Conservation (phyloP, 2,888 invertebrate species). For the Sesamia inferens region DNA sequence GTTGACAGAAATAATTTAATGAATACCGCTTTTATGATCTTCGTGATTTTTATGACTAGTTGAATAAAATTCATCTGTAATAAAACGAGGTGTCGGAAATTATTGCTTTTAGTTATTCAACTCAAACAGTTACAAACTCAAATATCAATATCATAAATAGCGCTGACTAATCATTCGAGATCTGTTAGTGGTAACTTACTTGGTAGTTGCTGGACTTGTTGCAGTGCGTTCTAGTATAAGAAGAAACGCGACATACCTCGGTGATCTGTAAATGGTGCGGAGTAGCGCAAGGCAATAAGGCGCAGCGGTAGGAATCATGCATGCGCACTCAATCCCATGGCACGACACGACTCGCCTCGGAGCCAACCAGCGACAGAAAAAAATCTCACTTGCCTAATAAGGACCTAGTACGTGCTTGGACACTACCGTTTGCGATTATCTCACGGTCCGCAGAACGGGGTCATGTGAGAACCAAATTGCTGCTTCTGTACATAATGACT, state of each 20-base stretch:
- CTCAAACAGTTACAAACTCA: no score
- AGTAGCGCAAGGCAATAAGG: slow-evolving; percentile 64
- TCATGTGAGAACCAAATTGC: slow-evolving; percentile 85
- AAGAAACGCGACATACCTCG: slow-evolving; percentile 62
- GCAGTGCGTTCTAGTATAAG: slow-evolving; percentile 44
- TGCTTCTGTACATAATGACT: slow-evolving; percentile 78
- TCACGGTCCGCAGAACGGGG: slow-evolving; percentile 85
- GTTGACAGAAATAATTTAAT: slow-evolving; percentile 69
- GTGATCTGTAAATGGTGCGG: slow-evolving; percentile 70
- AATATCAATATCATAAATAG: slow-evolving; percentile 53
- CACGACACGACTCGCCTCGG: slow-evolving; percentile 65
- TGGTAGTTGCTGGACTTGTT: slow-evolving; percentile 25
- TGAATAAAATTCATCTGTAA: slow-evolving; percentile 50
- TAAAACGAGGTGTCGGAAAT: slow-evolving; percentile 52
- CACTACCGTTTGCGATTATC: slow-evolving; percentile 87
- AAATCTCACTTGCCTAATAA: slow-evolving; percentile 84
- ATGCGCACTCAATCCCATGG: slow-evolving; percentile 78
- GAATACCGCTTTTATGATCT: slow-evolving; percentile 63
- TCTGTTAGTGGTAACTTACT: slow-evolving; percentile 8
- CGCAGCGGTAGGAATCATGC: slow-evolving; percentile 72
- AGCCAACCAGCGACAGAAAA: slow-evolving; percentile 74
- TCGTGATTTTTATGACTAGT: slow-evolving; percentile 60
- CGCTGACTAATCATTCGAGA: slow-evolving; percentile 42
- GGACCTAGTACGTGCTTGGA: slow-evolving; percentile 85
- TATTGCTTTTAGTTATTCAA: slow-evolving; percentile 47